Conservation (phyloP, 2,888 invertebrate genomes). For the Spisula solida region DNA sequence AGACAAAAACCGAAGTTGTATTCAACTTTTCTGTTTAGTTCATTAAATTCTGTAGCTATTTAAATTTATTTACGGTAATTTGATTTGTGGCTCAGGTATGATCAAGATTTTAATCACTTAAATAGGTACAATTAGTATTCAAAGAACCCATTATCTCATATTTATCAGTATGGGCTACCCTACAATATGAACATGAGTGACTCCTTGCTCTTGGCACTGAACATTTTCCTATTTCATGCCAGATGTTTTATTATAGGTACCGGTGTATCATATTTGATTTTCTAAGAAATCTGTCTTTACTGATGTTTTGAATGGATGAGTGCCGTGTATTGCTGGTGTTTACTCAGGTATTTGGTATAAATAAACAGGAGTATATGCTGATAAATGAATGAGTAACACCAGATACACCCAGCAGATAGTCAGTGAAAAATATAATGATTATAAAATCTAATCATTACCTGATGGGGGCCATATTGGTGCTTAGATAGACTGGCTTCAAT, state of each 20-base stretch:
- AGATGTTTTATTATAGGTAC: not conserved
- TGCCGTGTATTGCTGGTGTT: not conserved
- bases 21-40: too few relatives aligned
- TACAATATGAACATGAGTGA: too few relatives aligned
- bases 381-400: constrained; percentile 17
- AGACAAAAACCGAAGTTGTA: too few relatives aligned
- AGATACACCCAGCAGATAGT: not conserved
- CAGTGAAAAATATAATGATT: not conserved
- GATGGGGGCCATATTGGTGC: not conserved
- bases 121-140: too few relatives aligned
- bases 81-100: too few relatives aligned
- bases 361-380: constrained; percentile 19
- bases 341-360: not conserved
- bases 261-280: constrained; percentile 9
- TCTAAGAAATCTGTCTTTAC: not conserved
- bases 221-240: not conserved
- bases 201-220: too few relatives aligned
- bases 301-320: constrained; percentile 17
- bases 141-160: too few relatives aligned
- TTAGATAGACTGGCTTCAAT: not conserved
- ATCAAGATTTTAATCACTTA: too few relatives aligned
- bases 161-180: too few relatives aligned
- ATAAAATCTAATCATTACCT: constrained; percentile 17
- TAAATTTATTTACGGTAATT: too few relatives aligned
- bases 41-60: too few relatives aligned